Base-by-base conservation (phyloP, 2,888 invertebrate species). In the Tenthredo mesomela region DNA sequence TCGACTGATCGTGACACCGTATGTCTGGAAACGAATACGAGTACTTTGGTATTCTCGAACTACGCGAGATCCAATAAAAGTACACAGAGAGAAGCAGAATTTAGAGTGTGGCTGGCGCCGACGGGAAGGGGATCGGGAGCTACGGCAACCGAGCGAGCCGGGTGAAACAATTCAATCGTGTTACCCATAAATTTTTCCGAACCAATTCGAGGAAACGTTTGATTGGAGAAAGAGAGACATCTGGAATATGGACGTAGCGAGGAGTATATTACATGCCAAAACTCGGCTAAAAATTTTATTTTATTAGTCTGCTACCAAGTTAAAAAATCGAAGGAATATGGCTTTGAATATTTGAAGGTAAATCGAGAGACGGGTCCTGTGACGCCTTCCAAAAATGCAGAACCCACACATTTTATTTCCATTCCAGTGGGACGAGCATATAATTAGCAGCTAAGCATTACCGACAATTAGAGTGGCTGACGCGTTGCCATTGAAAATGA, bases 21-120 rank as follows among this genome's bases (percentile, higher is more conserved):
- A 73, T 40, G 71, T 43, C 43, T 73, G 40, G 71, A 43, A 37
- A 73, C 25, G 43, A 43, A n/a, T n/a, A 77, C 29, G 50, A 50
- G 50, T 50, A 77, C 77, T 77, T 54, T 54, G n/a, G 54, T 77
- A 77, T 54, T 77, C 77, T n/a, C n/a, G 77, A 77, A 77, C 77
- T 77, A 50, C 29, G 33, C 29, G 54, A 54, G 54, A 77, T 29
- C 54, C 40, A 77, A 77, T 77, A 77, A 77, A 77, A 77, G 25
- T 43, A 73, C 43, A 73, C n/a, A 73, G 40, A 73, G 73, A 25
- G 73, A 43, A 21, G 4, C 21, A 73, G 73, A 43, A 43, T 73
- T 73, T 25, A 43, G 43, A 73, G 73, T 73, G 73, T 21, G 73
- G 73, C n/a, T 73, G 21, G 15, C 10, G 29, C 54, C 18, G 25